phyloP scores from a whole-genome alignment of 2,888 invertebrate genomes.

The Athrips mouffetella region DNA sequence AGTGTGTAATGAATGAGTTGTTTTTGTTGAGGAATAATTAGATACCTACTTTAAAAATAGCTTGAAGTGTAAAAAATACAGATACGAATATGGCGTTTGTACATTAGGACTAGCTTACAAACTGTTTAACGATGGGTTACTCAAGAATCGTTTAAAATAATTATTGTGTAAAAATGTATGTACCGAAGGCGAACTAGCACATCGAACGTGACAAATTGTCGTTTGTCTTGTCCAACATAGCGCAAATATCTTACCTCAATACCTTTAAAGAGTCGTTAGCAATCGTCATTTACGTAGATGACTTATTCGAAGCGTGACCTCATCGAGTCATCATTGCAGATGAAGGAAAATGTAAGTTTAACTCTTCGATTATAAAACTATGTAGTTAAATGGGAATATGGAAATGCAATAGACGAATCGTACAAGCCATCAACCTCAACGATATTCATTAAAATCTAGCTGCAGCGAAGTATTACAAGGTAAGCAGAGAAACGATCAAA shows the following conservation, averaged over 20 bases:
- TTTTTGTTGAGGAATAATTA: no score
- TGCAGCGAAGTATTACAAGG: no score
- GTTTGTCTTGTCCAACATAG: conserved; percentile 1
- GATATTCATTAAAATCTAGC: no score
- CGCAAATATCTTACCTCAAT: neutral
- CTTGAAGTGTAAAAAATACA: no score
- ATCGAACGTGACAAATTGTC: conserved; percentile 7
- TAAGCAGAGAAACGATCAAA: no score
- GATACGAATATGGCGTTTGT: no score
- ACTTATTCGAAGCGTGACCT: neutral
- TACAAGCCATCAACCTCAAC: no score
- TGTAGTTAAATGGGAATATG: no score
- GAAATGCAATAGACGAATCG: no score
- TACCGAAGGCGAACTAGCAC: conserved; percentile 1
- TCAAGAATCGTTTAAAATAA: neutral
- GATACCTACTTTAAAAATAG: no score
- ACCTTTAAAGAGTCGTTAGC: conserved; percentile 2
- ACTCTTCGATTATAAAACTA: conserved; percentile 4
- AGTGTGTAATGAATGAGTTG: no score
- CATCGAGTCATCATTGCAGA: neutral
- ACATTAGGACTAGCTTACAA: no score
- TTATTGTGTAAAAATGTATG: neutral
- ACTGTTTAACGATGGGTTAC: neutral
- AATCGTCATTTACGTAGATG: conserved; percentile 3
- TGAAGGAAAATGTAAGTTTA: conserved; percentile 11